A percentile compares a stretch with the other conserved stretches of the same genome.
Conservation (phyloP, 2,888 invertebrate genomes). For the Agriotes lineatus region DNA sequence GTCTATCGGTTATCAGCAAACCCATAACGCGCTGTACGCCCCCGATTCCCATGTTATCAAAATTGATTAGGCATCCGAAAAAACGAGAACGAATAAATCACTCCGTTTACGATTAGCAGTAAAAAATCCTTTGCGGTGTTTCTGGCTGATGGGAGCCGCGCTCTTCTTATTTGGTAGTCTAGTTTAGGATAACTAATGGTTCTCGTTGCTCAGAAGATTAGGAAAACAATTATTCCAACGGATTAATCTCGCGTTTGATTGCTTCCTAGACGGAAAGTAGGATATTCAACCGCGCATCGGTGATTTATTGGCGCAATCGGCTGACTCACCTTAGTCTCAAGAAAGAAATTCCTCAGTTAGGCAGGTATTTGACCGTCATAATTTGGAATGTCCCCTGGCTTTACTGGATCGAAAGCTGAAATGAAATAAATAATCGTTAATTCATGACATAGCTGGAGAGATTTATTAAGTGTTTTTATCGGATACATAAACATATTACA, state of each 20-base stretch:
- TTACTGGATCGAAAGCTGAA: not conserved
- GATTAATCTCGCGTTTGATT: no score
- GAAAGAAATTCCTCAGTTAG: conserved; percentile 3
- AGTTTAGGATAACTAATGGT: no score
- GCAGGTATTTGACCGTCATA: not conserved
- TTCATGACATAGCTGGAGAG: not conserved
- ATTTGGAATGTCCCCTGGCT: not conserved
- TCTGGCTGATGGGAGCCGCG: conserved; percentile 1
- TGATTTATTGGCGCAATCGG: conserved; percentile 9
- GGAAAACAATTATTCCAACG: no score
- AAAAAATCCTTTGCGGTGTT: conserved; percentile 25
- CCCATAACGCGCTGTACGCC: conserved; percentile 25
- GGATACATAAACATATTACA: not conserved
- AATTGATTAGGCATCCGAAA: conserved; percentile 29
- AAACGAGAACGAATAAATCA: conserved; percentile 24
- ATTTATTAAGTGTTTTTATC: conserved; percentile 8
- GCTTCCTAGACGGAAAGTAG: no score
- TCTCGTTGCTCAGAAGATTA: no score
- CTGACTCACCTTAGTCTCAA: conserved; percentile 5
- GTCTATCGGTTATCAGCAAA: conserved; percentile 39
- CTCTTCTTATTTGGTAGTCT: no score
- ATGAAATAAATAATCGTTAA: conserved; percentile 2
- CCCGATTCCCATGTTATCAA: conserved; percentile 31
- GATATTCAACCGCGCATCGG: not conserved
- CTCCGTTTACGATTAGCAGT: conserved; percentile 1